Conservation (phyloP, 2,113 vertebrate species). For the Argyrosomus japonicus region DNA sequence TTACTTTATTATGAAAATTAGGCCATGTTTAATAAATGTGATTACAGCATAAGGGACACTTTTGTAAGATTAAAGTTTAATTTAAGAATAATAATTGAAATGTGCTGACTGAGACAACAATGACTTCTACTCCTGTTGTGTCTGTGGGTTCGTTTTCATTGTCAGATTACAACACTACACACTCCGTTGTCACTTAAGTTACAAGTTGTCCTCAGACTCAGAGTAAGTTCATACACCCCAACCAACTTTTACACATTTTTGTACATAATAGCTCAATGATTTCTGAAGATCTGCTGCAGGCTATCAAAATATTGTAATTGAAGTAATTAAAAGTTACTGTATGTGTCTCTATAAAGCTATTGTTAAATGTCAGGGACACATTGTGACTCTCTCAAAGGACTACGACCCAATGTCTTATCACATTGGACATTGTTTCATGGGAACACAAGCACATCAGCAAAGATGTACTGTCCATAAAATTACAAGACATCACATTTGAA, state of each 20-base stretch:
- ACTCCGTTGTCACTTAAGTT: background rate
- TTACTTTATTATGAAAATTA: background rate
- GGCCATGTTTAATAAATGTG: fast-evolving
- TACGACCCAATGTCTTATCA: too few species aligned
- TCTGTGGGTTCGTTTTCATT: background rate
- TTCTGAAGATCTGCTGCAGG: too few species aligned
- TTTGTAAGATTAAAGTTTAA: background rate
- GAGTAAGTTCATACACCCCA: too few species aligned
- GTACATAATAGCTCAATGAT: background rate
- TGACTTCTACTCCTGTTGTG: background rate
- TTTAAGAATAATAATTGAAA: background rate
- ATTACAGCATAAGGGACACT: too few species aligned
- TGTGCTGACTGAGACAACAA: background rate
- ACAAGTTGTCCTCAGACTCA: background rate
- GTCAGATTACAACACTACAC: too few species aligned
- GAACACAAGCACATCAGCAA: background rate
- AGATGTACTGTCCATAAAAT: background rate
- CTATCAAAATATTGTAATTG: background rate
- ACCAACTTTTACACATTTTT: background rate
- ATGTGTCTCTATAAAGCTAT: background rate
- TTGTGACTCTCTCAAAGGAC: background rate
- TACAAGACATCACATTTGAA: background rate
- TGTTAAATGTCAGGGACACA: background rate
- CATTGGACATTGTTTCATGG: background rate
- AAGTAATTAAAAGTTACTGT: background rate